Conservation (phyloP, 2,888 invertebrate genomes). For the Silvanus unidentatus region DNA sequence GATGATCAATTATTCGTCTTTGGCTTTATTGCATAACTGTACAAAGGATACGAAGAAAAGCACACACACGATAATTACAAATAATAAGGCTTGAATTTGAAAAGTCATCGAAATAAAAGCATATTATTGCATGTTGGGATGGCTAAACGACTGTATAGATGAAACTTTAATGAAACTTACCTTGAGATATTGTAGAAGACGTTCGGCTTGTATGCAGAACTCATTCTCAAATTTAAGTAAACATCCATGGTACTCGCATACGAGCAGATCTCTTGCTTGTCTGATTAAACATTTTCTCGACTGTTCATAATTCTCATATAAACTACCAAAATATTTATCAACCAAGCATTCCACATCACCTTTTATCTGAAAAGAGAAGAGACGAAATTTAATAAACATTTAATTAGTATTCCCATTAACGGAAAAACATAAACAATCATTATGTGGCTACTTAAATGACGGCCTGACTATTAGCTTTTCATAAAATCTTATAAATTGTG, state of each 20-base stretch:
- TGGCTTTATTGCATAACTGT: too few relatives aligned
- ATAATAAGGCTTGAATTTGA: too few relatives aligned
- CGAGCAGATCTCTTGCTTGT: conserved; percentile 63
- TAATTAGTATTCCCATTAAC: too few relatives aligned
- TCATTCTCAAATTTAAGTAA: conserved; percentile 57
- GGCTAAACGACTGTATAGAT: too few relatives aligned
- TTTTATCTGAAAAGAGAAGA: conserved; percentile 40
- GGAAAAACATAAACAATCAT: too few relatives aligned
- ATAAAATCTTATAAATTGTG: too few relatives aligned
- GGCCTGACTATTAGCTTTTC: too few relatives aligned
- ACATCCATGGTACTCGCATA: conserved; percentile 60
- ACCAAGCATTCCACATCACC: conserved; percentile 49
- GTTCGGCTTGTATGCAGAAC: conserved; percentile 57
- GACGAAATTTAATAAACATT: neutral
- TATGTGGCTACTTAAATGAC: too few relatives aligned
- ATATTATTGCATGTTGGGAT: neutral
- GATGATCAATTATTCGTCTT: too few relatives aligned
- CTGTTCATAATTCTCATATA: conserved; percentile 57
- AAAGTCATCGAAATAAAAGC: neutral
- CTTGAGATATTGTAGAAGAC: conserved; percentile 53
- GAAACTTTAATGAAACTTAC: conserved; percentile 26
- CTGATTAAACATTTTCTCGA: conserved; percentile 57
- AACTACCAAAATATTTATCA: conserved; percentile 57
- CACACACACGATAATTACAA: too few relatives aligned
- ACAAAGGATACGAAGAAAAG: too few relatives aligned